Percentiles rank a stretch among this genome's conserved stretches.
These are phyloP conservation scores for Phylloscopus trochiloides DNA, from an alignment of 2,113 vertebrate genomes.

Conservation along the genomic window DNA sequence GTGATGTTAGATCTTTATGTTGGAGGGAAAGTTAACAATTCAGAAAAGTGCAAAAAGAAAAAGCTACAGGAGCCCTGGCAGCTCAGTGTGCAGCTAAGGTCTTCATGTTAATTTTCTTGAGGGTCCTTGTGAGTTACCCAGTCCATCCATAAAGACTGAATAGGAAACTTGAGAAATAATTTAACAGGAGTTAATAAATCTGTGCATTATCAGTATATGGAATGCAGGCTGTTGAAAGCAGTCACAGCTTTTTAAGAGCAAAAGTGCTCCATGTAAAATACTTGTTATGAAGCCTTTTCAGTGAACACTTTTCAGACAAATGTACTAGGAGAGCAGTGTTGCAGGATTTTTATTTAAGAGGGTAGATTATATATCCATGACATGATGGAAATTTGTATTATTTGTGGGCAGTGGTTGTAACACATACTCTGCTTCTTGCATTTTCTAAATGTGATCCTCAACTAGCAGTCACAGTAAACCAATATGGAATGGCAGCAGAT, in stretches of 20 bases:
- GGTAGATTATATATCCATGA: not conserved
- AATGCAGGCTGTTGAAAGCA: not conserved
- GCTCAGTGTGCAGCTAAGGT: not conserved
- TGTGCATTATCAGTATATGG: not conserved
- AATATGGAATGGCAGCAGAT: slow-evolving; percentile 9
- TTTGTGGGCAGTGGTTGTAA: slow-evolving; percentile 27
- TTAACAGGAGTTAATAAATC: not conserved
- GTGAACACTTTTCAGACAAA: not conserved
- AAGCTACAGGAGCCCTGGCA: not conserved
- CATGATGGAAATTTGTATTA: slow-evolving; percentile 22
- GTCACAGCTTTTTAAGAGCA: not conserved
- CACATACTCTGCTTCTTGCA: not conserved
- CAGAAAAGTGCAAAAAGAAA: not conserved
- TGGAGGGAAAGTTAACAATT: not conserved
- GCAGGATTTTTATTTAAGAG: slow-evolving; percentile 2
- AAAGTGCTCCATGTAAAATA: not conserved
- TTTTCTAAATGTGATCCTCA: slow-evolving; percentile 22
- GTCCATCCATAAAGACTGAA: not conserved
- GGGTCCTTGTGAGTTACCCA: not conserved
- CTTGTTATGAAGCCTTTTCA: not conserved
- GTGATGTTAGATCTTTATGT: not conserved
- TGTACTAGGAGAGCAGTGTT: not conserved
- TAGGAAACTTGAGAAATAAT: not conserved
- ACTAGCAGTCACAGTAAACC: slow-evolving; percentile 5
- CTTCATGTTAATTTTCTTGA: not conserved